phyloP scores from a whole-genome alignment of 1,140 invertebrate species.

The Polyergus mexicanus region DNA sequence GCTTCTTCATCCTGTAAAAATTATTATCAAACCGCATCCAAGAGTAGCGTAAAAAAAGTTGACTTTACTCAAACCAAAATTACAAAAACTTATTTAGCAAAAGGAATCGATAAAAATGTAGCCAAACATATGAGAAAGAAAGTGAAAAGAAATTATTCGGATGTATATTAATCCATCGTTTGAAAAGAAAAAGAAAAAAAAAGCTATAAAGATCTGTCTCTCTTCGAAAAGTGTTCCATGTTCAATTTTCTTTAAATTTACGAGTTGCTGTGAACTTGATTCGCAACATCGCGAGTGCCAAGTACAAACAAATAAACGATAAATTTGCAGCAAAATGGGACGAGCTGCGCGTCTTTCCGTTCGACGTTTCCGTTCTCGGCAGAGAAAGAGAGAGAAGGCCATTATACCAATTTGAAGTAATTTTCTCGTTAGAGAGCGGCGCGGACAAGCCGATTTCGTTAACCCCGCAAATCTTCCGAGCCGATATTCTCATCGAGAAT shows the following conservation, averaged over 20 bases:
- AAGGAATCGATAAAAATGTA: no score
- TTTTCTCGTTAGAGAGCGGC: conserved; percentile 49
- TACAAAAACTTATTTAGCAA: no score
- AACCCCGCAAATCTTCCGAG: conserved; percentile 24
- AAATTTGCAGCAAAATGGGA: not conserved
- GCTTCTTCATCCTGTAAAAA: not conserved
- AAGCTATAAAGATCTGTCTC: no score
- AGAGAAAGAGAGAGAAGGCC: conserved; percentile 40
- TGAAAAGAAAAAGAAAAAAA: no score
- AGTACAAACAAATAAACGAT: conserved; percentile 27
- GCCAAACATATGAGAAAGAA: no score
- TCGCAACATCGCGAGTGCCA: not conserved
- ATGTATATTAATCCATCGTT: no score
- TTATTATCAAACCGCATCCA: not conserved
- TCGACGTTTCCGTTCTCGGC: not conserved
- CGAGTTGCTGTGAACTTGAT: not conserved
- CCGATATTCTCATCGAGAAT: conserved; percentile 63
- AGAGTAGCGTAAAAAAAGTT: no score
- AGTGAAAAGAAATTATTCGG: no score
- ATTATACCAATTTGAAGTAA: conserved; percentile 58
- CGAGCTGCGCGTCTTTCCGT: conserved; percentile 9
- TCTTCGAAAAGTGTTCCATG: no score
- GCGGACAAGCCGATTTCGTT: conserved; percentile 58
- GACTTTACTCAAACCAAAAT: no score
- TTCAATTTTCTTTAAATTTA: conserved; percentile 17